Evolutionary conservation across 2,888 invertebrate genomes (phyloP).

Genomic region (Urechis unicinctus): DNA sequence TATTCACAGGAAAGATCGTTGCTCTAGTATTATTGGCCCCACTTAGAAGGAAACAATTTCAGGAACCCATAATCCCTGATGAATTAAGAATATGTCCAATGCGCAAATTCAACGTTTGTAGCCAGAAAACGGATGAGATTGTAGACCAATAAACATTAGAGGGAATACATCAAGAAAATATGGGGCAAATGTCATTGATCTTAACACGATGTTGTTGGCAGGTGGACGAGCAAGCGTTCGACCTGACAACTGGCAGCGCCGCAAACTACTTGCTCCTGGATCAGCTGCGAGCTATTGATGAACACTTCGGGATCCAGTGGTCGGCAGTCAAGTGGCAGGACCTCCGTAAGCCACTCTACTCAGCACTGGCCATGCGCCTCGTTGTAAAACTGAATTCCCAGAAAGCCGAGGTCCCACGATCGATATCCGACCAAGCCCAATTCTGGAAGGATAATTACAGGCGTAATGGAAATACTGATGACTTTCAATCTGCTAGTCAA

Average conservation of each 20-base stretch:
- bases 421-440: constrained; percentile 14
- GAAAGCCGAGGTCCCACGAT: constrained; percentile 7
- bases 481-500: constrained; percentile 6
- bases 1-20: too few relatives aligned
- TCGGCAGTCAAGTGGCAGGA: constrained; percentile 28
- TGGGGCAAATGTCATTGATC: too few relatives aligned
- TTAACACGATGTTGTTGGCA: too few relatives aligned
- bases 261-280: not conserved
- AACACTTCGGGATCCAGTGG: constrained; percentile 28
- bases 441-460: constrained; percentile 17
- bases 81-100: too few relatives aligned
- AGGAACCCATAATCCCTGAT: too few relatives aligned
- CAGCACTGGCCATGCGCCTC: constrained; percentile 30
- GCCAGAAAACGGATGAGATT: too few relatives aligned
- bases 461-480: constrained; percentile 2
- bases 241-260: constrained; percentile 4
- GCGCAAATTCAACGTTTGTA: too few relatives aligned
- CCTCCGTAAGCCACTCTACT: constrained; percentile 29
- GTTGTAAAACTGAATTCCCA: too few relatives aligned
- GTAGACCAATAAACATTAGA: too few relatives aligned
- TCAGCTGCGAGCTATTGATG: constrained; percentile 9
- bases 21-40: too few relatives aligned
- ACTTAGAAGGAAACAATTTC: too few relatives aligned
- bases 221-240: constrained; percentile 15
- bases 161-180: too few relatives aligned